A percentile compares a stretch with the other conserved stretches of the same genome.
Evolutionary conservation across 2,113 vertebrate genomes (phyloP).

Genomic region (Acrocephalus arundinaceus): DNA sequence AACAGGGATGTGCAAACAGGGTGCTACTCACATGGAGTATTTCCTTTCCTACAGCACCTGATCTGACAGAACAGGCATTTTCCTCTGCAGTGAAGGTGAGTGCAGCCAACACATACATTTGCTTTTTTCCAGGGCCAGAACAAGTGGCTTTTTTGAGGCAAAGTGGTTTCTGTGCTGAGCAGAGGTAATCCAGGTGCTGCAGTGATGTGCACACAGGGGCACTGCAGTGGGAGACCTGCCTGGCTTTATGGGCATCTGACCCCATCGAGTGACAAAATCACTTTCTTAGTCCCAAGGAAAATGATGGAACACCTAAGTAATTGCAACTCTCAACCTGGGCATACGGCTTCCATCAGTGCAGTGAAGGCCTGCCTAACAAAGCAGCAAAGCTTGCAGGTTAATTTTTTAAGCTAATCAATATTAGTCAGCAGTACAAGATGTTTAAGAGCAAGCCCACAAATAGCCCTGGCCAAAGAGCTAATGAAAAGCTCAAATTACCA

Average conservation of each 20-base stretch:
- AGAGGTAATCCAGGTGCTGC: not conserved
- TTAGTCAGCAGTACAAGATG: constrained; percentile 5
- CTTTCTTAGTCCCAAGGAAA: not conserved
- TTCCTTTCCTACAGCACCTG: not conserved
- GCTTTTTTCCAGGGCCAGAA: not conserved
- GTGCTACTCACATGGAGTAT: accelerated
- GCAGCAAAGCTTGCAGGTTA: not conserved
- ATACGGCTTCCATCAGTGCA: not conserved
- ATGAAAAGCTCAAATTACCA: constrained; percentile 29
- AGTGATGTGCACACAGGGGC: not conserved
- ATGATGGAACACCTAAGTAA: not conserved
- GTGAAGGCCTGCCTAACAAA: not conserved
- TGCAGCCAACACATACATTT: not conserved
- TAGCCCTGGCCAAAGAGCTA: constrained; percentile 12
- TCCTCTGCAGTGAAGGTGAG: not conserved
- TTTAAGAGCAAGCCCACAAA: constrained; percentile 42
- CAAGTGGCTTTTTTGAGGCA: not conserved
- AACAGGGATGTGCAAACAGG: not conserved
- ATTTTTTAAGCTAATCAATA: constrained; percentile 53
- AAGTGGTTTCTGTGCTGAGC: not conserved
- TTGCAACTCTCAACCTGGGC: accelerated
- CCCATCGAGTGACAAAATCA: not conserved
- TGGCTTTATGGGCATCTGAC: not conserved
- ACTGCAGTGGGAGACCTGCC: not conserved
- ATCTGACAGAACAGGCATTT: not conserved